Conservation (phyloP, 2,113 vertebrate genomes). For the Strix aluco region DNA sequence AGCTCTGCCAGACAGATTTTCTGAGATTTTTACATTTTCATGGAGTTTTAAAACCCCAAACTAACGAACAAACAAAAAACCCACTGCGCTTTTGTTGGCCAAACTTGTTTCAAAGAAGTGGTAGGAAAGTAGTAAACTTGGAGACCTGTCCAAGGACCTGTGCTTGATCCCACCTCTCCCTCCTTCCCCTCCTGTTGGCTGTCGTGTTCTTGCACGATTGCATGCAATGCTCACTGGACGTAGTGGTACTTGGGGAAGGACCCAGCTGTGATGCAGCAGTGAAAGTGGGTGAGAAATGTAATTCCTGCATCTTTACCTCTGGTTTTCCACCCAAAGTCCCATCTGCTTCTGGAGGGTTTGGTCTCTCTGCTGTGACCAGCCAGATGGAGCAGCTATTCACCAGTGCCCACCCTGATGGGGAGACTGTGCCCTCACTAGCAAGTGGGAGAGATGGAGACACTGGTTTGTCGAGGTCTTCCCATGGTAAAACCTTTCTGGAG, state of each 20-base stretch:
- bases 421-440: not conserved
- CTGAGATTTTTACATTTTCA: not conserved
- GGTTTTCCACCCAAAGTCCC: not conserved
- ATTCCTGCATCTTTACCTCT: not conserved
- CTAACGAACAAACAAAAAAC: not conserved
- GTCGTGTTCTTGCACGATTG: not conserved
- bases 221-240: not conserved
- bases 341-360: not conserved
- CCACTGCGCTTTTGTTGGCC: accelerated
- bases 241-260: not conserved
- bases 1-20: not conserved
- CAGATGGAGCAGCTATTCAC: not conserved
- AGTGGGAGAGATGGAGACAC: not conserved
- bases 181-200: not conserved
- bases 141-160: not conserved
- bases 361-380: not conserved
- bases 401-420: no score
- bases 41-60: not conserved
- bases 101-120: not conserved
- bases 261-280: not conserved
- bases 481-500: not conserved
- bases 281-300: not conserved
- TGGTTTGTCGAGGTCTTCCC: not conserved
- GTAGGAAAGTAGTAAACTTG: not conserved
- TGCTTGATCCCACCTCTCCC: not conserved